Base-by-base conservation (phyloP, 2,113 vertebrate species). In the Cololabis saira region DNA sequence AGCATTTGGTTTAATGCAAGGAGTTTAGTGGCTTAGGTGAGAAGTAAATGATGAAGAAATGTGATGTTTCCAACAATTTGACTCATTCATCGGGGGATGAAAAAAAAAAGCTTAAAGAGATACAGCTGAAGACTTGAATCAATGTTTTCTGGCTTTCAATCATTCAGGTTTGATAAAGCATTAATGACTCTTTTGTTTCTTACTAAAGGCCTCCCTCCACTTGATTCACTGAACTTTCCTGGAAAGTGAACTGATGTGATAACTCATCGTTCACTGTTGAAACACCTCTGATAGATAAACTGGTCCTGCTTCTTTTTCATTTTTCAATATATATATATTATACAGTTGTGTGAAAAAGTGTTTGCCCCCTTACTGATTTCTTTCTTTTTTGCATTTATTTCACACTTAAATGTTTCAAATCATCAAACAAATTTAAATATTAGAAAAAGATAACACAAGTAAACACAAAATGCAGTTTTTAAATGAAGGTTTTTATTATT, bases 211-310 rank as follows among this genome's bases (percentile, higher is more conserved):
- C 57, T 72, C 51, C 44, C 57, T 56, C 53, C 14, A 8, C 44
- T 50, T 37, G 30, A 84, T 78, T 76, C 27, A 72, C 83, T 80
- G 78, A 74, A 85, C 78, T 57, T 72, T 49, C 18, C 48, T 54
- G 53, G 74, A 67, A 69, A 70, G 71, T 73, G 72, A 37, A 45
- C 47, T 71, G 74, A 65, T 70, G 45, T 58, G 69, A 71, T 76
- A 71, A 63, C 56, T 71, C 63, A 48, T 71, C 77, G 80, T 81
- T 72, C 24, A 15, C 37, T 71, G 75, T 62, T 74, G 82, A 77
- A 87, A 74, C 68, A 76, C 30, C 55, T 33, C 12, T 81, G 69
- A 85, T 72, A 68, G 73, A 88, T 76, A 60, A 56, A 78, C 60
- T 73, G 61, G 66, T 44, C 60, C 18, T 45, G 14, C 44, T 12